Evolutionary conservation across 1,140 invertebrate species (phyloP).

Genomic region (Neodiprion virginianus): DNA sequence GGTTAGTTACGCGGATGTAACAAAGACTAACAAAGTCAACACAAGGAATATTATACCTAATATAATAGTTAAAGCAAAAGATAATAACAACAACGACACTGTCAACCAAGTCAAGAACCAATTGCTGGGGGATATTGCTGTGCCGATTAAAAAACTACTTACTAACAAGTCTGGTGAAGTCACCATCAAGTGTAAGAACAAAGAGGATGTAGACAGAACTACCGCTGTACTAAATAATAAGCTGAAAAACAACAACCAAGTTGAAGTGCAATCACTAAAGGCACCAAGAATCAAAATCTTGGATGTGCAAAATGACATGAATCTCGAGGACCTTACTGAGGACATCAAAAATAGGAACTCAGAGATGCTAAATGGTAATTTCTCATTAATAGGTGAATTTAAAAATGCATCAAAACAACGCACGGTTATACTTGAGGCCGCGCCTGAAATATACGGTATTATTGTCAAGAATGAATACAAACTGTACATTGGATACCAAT

Average conservation of each 20-base stretch:
- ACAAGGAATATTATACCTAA: neutral
- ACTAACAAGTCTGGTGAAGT: neutral
- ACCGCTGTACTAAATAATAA: neutral
- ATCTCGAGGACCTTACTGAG: neutral
- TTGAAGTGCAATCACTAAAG: neutral
- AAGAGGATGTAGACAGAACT: conserved; percentile 3
- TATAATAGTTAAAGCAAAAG: conserved; percentile 2
- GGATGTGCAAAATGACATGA: neutral
- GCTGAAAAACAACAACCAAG: neutral
- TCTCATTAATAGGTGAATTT: neutral
- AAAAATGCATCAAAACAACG: neutral
- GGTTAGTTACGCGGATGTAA: too few relatives aligned
- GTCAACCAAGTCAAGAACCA: neutral
- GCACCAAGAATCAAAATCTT: neutral
- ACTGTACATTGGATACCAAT: conserved; percentile 1
- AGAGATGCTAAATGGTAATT: neutral
- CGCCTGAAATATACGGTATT: neutral
- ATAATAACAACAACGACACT: neutral
- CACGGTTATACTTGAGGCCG: neutral
- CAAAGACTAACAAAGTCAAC: too few relatives aligned
- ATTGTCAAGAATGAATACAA: neutral
- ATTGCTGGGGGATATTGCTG: neutral
- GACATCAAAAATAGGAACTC: neutral
- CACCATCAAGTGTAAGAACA: neutral
- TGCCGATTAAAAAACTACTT: neutral